Evolutionary conservation across 2,113 vertebrate species (phyloP), one percentile per base, ranked within the genome.

Genomic region (Thomomys bottae): DNA sequence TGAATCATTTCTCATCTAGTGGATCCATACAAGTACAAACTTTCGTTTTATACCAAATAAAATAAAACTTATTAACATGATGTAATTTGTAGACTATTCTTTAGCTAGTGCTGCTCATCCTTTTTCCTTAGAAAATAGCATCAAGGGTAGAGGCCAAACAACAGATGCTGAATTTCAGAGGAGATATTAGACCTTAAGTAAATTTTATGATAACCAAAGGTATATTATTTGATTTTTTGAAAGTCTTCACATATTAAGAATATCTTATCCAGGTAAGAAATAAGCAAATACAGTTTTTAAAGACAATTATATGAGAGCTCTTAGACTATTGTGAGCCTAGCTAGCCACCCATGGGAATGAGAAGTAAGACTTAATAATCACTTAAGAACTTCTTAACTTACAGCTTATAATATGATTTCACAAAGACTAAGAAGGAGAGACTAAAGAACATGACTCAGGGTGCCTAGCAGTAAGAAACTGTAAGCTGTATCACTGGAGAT

Each of bases 41-140:
- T 83, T 34, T 93, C 5, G 30, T 6, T 68, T 91, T 84, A 64
- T 15, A 67, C 71, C 30, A 95, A 79, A 77, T 3, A 77, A 75
- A 90, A 78, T 73, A 68, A 73, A 59, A 70, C 38, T n/a, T 83
- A 18, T 59, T 82, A 94, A n/a, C 68, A 38, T 12, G 61, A 45
- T 9, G 40, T 91, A 68, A 91, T 34, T 5, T 73, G n/a, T n/a
- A 30, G 18, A n/a, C 1, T 40, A 81, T 71, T 82, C 42, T 94
- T 73, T 82, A 88, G 38, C n/a, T 77, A 77, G 59, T 42, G 73
- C 26, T 87, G 67, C 34, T 84, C 10, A 49, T 8, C 1, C 57
- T 4, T 87, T 80, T 87, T 75, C 30, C n/a, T 79, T 84, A 75
- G 20, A 63, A 61, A 72, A 77, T 61, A 14, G 67, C 30, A 80